Percentiles rank a stretch among this genome's conserved stretches.
These are phyloP conservation scores for Gymnocypris eckloni DNA, from an alignment of 2,797 vertebrate species.

Conservation along the genomic window DNA sequence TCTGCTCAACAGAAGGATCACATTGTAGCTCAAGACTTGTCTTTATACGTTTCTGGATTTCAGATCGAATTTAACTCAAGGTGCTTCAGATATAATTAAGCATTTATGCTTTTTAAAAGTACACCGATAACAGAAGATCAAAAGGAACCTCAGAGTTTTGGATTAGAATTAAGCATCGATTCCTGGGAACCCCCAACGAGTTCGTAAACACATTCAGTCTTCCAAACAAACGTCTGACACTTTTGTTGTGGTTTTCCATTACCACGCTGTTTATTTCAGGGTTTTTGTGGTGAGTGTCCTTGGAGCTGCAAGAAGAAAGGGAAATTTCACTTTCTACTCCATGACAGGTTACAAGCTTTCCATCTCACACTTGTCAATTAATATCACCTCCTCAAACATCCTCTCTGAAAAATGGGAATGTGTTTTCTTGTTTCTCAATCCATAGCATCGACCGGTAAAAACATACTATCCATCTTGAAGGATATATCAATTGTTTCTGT, in stretches of 20 bases:
- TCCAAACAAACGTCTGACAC: conserved; percentile 1
- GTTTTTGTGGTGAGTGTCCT: conserved; percentile 31
- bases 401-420: conserved; percentile 22
- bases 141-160: background rate
- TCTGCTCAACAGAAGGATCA: conserved; percentile 39
- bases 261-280: conserved; percentile 14
- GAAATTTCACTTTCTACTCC: conserved; percentile 27
- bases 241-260: conserved; percentile 31
- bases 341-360: conserved; percentile 40
- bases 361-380: conserved; percentile 42
- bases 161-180: conserved; percentile 29
- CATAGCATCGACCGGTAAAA: conserved; percentile 1
- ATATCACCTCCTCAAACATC: conserved; percentile 26
- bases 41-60: conserved; percentile 27
- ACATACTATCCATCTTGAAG: conserved; percentile 10
- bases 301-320: conserved; percentile 19
- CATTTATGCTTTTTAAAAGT: conserved; percentile 29
- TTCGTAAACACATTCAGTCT: conserved; percentile 25
- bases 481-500: conserved; percentile 15
- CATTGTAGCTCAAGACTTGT: background rate
- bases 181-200: conserved; percentile 13
- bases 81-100: conserved; percentile 38
- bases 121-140: conserved; percentile 29
- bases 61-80: conserved; percentile 38
- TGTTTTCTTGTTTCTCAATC: conserved; percentile 23